Evolutionary conservation across 2,888 invertebrate species (phyloP).

Genomic region (Lottia gigantea): DNA sequence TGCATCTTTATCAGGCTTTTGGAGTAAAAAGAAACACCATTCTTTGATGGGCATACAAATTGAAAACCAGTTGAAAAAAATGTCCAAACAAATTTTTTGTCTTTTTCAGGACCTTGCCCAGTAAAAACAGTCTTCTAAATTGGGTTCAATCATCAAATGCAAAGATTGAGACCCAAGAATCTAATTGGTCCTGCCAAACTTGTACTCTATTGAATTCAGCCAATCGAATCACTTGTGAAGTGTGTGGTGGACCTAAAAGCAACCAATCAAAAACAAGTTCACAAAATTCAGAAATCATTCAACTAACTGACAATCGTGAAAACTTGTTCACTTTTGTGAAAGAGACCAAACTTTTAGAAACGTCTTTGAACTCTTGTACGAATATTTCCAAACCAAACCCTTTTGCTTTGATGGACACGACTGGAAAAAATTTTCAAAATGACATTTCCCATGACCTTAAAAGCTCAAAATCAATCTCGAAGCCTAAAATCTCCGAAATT

Average conservation of each 20-base stretch:
- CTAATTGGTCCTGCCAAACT: constrained; percentile 43
- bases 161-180: background rate
- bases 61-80: too few species aligned
- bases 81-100: too few species aligned
- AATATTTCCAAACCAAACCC: too few species aligned
- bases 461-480: too few species aligned
- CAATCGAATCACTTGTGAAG: constrained; percentile 34
- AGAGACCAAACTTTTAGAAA: constrained; percentile 13
- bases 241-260: constrained; percentile 34
- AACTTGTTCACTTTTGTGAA: background rate
- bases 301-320: background rate
- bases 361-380: too few species aligned
- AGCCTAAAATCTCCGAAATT: too few species aligned
- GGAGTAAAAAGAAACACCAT: too few species aligned
- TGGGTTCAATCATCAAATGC: constrained; percentile 41
- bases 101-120: constrained; percentile 41
- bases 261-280: background rate
- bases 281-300: background rate
- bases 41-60: too few species aligned
- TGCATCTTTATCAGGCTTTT: too few species aligned
- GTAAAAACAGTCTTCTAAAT: constrained; percentile 52
- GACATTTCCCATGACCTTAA: too few species aligned
- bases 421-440: too few species aligned
- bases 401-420: too few species aligned
- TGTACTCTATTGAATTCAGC: constrained; percentile 50